These are phyloP conservation scores for Chlorops oryzae DNA, from an alignment of 1,140 invertebrate species.

Conservation along the genomic window DNA sequence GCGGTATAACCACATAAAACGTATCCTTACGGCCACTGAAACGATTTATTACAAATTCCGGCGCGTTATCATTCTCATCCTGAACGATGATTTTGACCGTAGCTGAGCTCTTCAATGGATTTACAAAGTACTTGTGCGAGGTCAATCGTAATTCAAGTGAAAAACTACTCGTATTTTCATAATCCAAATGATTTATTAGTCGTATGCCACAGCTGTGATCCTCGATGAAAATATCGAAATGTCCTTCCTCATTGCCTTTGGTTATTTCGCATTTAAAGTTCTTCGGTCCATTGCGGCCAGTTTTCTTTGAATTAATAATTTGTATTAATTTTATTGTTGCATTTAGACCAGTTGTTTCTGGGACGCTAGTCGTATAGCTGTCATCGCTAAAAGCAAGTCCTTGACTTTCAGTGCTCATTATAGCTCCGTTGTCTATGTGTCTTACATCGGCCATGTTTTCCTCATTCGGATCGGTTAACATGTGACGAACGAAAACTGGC, in stretches of 20 bases:
- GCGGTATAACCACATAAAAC: slow-evolving; percentile 67
- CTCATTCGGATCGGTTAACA: slow-evolving; percentile 52
- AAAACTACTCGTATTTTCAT: slow-evolving; percentile 66
- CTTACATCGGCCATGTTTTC: slow-evolving; percentile 15
- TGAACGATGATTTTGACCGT: slow-evolving; percentile 74
- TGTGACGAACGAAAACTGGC: slow-evolving; percentile 75
- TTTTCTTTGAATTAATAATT: slow-evolving; percentile 43
- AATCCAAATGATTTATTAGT: slow-evolving; percentile 65
- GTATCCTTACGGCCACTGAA: slow-evolving; percentile 48
- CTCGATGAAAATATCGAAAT: slow-evolving; percentile 66
- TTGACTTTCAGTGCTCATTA: slow-evolving; percentile 55
- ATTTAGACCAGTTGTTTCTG: slow-evolving; percentile 55
- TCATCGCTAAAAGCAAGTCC: slow-evolving; percentile 77
- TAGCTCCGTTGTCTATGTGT: slow-evolving; percentile 22
- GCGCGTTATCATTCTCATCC: slow-evolving; percentile 82
- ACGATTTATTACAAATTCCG: slow-evolving; percentile 69
- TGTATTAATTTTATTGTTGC: slow-evolving; percentile 41
- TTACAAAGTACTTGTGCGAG: slow-evolving; percentile 69
- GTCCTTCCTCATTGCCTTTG: slow-evolving; percentile 62
- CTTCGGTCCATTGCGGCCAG: slow-evolving; percentile 17
- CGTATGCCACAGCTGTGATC: slow-evolving; percentile 73
- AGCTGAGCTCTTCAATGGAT: slow-evolving; percentile 64
- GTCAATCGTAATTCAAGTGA: slow-evolving; percentile 68
- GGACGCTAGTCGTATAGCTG: slow-evolving; percentile 70
- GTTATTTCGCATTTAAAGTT: slow-evolving; percentile 61